Conservation (phyloP, 2,113 vertebrate species). For the Pardalotus punctatus region DNA sequence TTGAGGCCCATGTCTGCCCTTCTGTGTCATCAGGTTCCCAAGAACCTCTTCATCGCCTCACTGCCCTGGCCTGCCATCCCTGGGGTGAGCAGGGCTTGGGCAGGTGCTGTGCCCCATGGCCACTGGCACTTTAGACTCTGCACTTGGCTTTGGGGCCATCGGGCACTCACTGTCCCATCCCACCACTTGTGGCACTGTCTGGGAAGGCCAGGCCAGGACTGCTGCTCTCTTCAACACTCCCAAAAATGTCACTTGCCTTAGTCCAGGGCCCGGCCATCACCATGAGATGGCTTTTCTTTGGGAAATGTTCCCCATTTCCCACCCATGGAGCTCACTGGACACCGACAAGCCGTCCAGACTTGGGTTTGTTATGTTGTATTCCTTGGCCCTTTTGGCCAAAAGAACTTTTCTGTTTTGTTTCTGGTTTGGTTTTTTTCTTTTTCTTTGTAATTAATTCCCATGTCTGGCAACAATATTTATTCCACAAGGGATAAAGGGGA, state of each 20-base stretch:
- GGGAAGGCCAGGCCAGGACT: background rate
- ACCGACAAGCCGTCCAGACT: background rate
- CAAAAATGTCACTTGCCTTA: slow-evolving; percentile 9
- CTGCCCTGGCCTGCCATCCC: background rate
- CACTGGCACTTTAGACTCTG: background rate
- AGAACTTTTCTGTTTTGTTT: background rate
- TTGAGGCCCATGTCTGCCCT: background rate
- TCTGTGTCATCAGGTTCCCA: background rate
- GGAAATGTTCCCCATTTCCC: background rate
- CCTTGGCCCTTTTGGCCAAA: slow-evolving; percentile 27
- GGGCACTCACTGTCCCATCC: background rate
- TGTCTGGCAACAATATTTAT: background rate
- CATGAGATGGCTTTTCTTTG: background rate
- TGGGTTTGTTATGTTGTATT: slow-evolving; percentile 9
- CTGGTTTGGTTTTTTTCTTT: background rate
- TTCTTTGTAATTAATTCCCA: background rate
- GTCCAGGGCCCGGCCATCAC: background rate
- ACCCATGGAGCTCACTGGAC: background rate
- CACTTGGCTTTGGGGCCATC: background rate
- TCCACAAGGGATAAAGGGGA: background rate
- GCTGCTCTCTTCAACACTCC: background rate
- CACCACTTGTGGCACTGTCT: fast-evolving
- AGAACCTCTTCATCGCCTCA: background rate
- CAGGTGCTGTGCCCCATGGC: background rate
- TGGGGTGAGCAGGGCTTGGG: background rate